Base-by-base conservation (phyloP, 2,888 invertebrate species). In the Hedychridium roseum region DNA sequence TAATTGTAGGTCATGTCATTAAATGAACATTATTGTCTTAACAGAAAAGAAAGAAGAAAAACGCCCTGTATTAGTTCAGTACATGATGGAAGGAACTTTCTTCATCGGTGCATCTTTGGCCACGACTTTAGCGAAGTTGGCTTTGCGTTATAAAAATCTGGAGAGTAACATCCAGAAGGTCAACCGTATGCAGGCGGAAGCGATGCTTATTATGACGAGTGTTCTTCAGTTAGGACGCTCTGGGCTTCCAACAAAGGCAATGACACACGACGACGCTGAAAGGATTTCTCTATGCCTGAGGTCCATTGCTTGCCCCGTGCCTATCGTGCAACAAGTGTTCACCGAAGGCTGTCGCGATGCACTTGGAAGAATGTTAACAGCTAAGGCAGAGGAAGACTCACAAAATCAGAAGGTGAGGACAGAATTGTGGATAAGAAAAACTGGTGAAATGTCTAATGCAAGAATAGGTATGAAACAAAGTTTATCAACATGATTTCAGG, bases 261-360 rank as follows among this genome's bases (percentile, higher is more conserved):
- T 98, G 64, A 98, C 97, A n/a, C 94, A 97, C 65, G 98, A 99
- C 76, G 97, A 97, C 80, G 82, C 88, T 23, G 97, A 98, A 77
- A 89, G 96, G 73, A 88, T 95, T 46, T 88, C 92, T 38, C 82
- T 91, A 60, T 94, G 94, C 71, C 80, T 95, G 60, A 84, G 87
- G 52, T 90, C 90, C 0, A 81, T 91, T 9, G 86, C 89, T 27
- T 86, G 87, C 50, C 85, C 88, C 6, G 86, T 89, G 2, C 83
- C 85, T 0, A 79, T 86, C 50, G 85, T 91, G 42, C 84, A 87
- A 7, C 82, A 86, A 30, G 87, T 90, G 37, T 96, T 90, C 78
- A 88, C 86, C 42, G 80, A 82, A 42, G 85, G 86, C 54, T 96
- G 90, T 71, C 87, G 93, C 18, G 84, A 85, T 31, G 88, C 94